Base-by-base conservation (phyloP, 2,888 invertebrate species). In the Noctua fimbriata region DNA sequence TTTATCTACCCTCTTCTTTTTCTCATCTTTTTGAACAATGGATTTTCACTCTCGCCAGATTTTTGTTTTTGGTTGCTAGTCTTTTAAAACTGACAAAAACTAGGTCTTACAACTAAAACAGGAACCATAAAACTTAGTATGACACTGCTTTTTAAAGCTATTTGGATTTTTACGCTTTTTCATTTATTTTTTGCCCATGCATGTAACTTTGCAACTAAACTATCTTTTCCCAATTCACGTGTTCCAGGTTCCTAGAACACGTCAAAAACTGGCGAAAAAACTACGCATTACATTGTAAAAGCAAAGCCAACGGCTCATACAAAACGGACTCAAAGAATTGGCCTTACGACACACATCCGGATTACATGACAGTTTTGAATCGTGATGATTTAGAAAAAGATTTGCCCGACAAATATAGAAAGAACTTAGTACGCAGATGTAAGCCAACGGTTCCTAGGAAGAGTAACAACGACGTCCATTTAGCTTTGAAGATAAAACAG, bases 271-370 rank as follows among this genome's bases (percentile, higher is more conserved):
- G 98, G 98, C 97, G 97, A 67, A 93, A 90, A 66, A 93, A 93
- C 73, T 97, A 96, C 88, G 94, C 5, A 36, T 32, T 63, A 92
- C 78, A 91, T 89, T 1, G 86, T 5, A 93, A 96, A 81, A 81
- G 88, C 24, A 90, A 87, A 2, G 89, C 89, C 2, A 90, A 91
- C 44, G 84, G 88, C 1, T 85, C 89, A 0, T 95, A 93, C 87
- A 92, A 92, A 85, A 81, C 94, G 69, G 90, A 92, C 9, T 88
- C 93, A 0, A 91, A 93, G 10, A 85, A 91, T 65, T 93, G 92
- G n/a, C 97, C 97, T 5, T 98, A 97, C 90, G 98, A 97, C 84
- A 97, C 97, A 0, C 95, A 97, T 86, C 94, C 97, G 0, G 97
- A 97, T n/a, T 97, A 96, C 88, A 96, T 97, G 91, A 95, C 94